Percentiles rank a stretch among this genome's conserved stretches.
Evolutionary conservation across 2,888 invertebrate genomes (phyloP).

Genomic region (Andrena fulva): DNA sequence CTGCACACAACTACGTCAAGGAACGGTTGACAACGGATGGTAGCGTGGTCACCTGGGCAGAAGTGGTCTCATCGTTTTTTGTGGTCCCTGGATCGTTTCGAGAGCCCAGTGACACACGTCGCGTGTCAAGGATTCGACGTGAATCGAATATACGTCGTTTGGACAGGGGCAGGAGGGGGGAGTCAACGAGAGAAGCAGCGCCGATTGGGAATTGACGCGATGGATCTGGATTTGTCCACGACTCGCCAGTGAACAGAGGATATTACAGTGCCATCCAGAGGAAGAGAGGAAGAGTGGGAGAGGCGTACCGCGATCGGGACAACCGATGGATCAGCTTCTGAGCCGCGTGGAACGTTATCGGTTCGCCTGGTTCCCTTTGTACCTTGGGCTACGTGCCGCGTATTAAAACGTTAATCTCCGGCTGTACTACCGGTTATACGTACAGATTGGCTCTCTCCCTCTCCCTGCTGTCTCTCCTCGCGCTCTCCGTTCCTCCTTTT

Average conservation of each 20-base stretch:
- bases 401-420: constrained; percentile 82
- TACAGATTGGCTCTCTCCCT: constrained; percentile 65
- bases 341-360: constrained; percentile 46
- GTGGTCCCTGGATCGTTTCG: constrained; percentile 7
- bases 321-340: constrained; percentile 1
- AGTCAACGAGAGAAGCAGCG: background rate
- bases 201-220: constrained; percentile 20
- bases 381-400: constrained; percentile 68
- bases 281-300: background rate
- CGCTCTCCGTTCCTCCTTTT: constrained; percentile 26
- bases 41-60: background rate
- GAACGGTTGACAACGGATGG: constrained; percentile 33
- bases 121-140: constrained; percentile 49
- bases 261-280: too few relatives aligned
- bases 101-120: constrained; percentile 35
- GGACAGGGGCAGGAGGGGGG: background rate
- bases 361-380: constrained; percentile 56
- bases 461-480: constrained; percentile 28
- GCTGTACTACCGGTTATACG: constrained; percentile 79
- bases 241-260: background rate
- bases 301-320: background rate
- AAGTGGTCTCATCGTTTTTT: constrained; percentile 11
- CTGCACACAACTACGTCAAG: background rate
- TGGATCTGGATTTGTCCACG: background rate
- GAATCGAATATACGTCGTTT: constrained; percentile 22